Conservation (phyloP, 2,888 invertebrate genomes). For the Escarpia spicata region DNA sequence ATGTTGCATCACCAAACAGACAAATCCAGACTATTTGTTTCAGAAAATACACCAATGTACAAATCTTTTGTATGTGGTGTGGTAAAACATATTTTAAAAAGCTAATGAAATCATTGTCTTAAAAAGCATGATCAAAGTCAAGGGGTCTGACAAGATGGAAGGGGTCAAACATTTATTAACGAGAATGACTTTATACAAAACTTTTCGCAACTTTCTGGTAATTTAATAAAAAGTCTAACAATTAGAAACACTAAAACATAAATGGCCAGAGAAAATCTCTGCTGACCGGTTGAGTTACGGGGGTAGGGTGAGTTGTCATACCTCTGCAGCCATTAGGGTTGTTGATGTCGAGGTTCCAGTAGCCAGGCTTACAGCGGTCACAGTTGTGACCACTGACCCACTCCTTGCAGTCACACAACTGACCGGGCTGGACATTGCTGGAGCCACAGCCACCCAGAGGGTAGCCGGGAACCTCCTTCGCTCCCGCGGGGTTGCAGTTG, state of each 20-base stretch:
- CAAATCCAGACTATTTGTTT: not conserved
- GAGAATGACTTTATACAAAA: not conserved
- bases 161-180: no score
- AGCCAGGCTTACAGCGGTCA: conserved; percentile 90
- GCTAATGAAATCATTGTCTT: no score
- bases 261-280: no score
- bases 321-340: conserved; percentile 93
- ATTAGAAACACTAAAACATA: no score
- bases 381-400: conserved; percentile 94
- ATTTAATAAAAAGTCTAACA: no score
- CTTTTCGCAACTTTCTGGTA: not conserved
- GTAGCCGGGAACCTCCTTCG: conserved; percentile 81
- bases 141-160: not conserved
- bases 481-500: conserved; percentile 97
- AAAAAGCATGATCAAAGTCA: not conserved
- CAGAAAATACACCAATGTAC: not conserved
- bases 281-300: not conserved
- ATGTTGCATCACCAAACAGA: not conserved
- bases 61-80: not conserved
- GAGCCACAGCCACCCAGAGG: conserved; percentile 64
- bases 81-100: not conserved
- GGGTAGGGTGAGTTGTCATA: conserved; percentile 54
- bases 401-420: conserved; percentile 94
- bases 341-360: conserved; percentile 89
- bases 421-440: conserved; percentile 76